Percentiles rank a stretch among this genome's conserved stretches.
Conservation (phyloP, 2,888 invertebrate species). For the Oscheius sp. region DNA sequence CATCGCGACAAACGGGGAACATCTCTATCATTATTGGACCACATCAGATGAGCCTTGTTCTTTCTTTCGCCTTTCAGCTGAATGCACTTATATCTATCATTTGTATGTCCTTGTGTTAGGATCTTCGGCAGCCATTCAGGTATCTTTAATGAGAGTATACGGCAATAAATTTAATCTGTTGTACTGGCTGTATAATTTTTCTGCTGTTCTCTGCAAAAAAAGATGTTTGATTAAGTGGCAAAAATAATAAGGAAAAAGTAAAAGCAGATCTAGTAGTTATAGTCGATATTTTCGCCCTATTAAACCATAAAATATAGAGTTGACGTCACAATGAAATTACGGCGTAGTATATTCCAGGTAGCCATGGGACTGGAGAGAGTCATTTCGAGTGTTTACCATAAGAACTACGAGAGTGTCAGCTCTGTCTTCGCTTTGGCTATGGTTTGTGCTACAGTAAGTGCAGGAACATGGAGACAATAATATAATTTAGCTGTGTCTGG, state of each 20-base stretch:
- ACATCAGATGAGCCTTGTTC: background rate
- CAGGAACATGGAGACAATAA: background rate
- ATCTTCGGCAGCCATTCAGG: background rate
- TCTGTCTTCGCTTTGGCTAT: background rate
- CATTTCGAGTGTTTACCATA: background rate
- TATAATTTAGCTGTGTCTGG: background rate
- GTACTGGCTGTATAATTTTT: no score
- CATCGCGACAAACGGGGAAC: background rate
- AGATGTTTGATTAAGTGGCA: no score
- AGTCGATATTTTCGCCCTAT: no score
- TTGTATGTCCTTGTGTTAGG: background rate
- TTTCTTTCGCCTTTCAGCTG: background rate
- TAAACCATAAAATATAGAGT: no score
- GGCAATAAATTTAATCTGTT: no score
- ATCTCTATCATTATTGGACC: background rate
- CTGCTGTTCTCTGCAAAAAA: no score
- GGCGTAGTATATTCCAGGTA: no score
- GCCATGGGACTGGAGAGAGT: background rate
- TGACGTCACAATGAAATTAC: no score
- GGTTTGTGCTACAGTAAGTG: background rate
- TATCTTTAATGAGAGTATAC: no score
- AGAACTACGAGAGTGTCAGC: background rate
- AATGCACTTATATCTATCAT: background rate
- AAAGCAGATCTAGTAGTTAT: no score
- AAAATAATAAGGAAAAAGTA: no score